These are phyloP conservation scores for Eulemur mongoz DNA, from an alignment of 2,797 vertebrate species.

Conservation along the genomic window DNA sequence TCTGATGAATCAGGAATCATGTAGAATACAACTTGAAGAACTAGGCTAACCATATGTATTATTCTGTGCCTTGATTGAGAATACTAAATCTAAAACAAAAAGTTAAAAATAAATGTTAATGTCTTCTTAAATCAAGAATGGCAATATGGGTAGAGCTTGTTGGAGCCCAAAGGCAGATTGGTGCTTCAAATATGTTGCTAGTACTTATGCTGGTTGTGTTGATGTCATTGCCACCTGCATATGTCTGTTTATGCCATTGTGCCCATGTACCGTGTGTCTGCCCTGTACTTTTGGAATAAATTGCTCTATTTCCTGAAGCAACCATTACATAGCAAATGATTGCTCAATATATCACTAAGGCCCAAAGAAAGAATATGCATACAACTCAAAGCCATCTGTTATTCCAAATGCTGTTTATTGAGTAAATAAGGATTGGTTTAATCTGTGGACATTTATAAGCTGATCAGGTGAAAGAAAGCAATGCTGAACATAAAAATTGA, in stretches of 20 bases:
- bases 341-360: constrained; percentile 61
- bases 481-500: background rate
- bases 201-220: background rate
- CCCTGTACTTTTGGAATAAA: constrained; percentile 43
- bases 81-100: constrained; percentile 1
- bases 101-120: constrained; percentile 49
- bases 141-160: background rate
- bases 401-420: constrained; percentile 50
- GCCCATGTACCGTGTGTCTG: background rate
- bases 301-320: constrained; percentile 59
- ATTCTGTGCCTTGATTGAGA: constrained; percentile 26
- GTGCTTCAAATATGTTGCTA: constrained; percentile 12
- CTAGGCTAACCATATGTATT: background rate
- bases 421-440: constrained; percentile 45
- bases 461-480: constrained; percentile 12
- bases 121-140: constrained; percentile 28
- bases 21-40: constrained; percentile 8
- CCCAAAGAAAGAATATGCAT: constrained; percentile 34
- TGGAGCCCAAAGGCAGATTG: background rate
- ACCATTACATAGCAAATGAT: constrained; percentile 45
- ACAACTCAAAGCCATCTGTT: constrained; percentile 60
- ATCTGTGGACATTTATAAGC: background rate
- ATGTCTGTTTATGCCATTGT: constrained; percentile 24
- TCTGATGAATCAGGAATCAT: background rate
- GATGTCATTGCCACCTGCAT: background rate